phyloP scores from a whole-genome alignment of 35 echinoderm and acorn worm species.

The Diadema setosum region DNA sequence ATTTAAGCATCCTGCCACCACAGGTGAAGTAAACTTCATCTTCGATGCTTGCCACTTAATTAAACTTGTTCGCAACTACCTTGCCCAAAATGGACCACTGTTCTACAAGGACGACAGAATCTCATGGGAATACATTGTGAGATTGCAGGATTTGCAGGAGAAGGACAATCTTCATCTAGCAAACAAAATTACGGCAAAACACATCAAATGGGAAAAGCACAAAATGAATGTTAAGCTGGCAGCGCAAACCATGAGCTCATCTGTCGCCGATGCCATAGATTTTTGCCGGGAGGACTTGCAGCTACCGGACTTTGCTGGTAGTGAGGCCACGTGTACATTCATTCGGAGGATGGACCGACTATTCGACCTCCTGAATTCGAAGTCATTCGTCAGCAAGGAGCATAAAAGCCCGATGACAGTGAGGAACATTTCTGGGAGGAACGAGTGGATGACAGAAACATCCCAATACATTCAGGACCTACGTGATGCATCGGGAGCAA shows the following conservation, averaged over 20 bases:
- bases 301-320: constrained; percentile 43
- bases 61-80: constrained; percentile 49
- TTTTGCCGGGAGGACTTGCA: constrained; percentile 48
- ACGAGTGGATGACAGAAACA: constrained; percentile 41
- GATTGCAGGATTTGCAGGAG: constrained; percentile 34
- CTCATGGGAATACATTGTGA: constrained; percentile 52
- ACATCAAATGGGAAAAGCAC: constrained; percentile 55
- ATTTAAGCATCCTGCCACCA: constrained; percentile 42
- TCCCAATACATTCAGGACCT: constrained; percentile 14
- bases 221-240: constrained; percentile 84
- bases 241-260: constrained; percentile 50
- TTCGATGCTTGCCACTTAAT: constrained; percentile 67
- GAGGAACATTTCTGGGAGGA: background rate
- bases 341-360: constrained; percentile 60
- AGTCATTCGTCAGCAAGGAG: background rate
- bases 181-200: constrained; percentile 65
- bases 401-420: constrained; percentile 45
- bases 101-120: constrained; percentile 31
- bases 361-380: constrained; percentile 64
- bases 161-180: constrained; percentile 45
- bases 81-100: constrained; percentile 38
- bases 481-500: background rate
- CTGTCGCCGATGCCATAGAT: constrained; percentile 74
- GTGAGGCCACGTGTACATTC: constrained; percentile 46
- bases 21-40: constrained; percentile 46